phyloP scores from a whole-genome alignment of 2,888 invertebrate species.

The Listrodromus nycthemerus region DNA sequence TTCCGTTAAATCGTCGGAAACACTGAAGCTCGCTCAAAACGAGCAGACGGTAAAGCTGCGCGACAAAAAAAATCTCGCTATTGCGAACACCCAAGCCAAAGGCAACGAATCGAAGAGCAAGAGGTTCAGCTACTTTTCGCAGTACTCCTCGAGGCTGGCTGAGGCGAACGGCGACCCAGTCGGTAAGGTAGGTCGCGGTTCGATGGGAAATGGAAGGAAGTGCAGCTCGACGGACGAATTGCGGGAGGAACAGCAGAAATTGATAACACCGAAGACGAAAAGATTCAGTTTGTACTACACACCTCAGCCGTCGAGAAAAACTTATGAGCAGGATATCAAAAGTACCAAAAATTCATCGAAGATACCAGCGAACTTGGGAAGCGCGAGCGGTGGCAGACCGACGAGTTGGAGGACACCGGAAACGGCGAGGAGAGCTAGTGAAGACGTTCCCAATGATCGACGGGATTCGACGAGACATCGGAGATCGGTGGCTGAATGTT shows the following conservation, averaged over 20 bases:
- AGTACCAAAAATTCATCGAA: conserved; percentile 57
- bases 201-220: conserved; percentile 69
- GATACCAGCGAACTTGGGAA: conserved; percentile 29
- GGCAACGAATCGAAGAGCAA: conserved; percentile 68
- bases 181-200: conserved; percentile 37
- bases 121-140: conserved; percentile 74
- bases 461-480: conserved; percentile 67
- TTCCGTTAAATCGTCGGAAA: conserved; percentile 33
- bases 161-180: conserved; percentile 53
- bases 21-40: conserved; percentile 65
- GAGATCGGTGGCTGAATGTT: conserved; percentile 72
- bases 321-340: conserved; percentile 75
- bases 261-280: conserved; percentile 71
- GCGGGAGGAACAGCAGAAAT: conserved; percentile 74
- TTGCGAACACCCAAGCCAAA: conserved; percentile 34
- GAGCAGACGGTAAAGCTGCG: conserved; percentile 72
- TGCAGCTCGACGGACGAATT: conserved; percentile 77
- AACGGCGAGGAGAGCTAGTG: conserved; percentile 39
- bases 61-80: conserved; percentile 70
- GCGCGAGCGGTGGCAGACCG: conserved; percentile 58
- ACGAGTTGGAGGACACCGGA: conserved; percentile 67
- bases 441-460: conserved; percentile 39
- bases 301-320: conserved; percentile 78
- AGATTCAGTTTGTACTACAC: conserved; percentile 80
- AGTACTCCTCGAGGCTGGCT: conserved; percentile 66